Conservation (phyloP, 2,113 vertebrate species). For the Agelaius tricolor region DNA sequence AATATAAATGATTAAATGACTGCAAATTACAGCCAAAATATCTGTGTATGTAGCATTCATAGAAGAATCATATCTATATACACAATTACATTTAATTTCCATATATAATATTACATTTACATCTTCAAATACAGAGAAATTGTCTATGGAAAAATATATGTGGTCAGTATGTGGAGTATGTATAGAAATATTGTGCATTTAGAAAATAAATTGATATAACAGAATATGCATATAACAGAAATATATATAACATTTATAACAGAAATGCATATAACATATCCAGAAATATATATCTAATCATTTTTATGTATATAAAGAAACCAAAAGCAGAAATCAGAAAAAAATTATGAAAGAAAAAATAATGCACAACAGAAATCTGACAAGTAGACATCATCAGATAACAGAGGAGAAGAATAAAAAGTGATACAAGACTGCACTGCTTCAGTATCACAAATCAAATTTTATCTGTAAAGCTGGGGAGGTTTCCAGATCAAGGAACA, state of each 20-base stretch:
- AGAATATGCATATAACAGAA: neutral
- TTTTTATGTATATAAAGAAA: neutral
- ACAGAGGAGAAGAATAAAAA: neutral
- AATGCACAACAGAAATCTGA: neutral
- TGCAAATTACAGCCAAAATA: neutral
- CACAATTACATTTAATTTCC: neutral
- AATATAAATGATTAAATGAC: neutral
- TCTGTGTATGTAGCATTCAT: neutral
- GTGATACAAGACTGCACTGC: neutral
- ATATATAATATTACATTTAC: neutral
- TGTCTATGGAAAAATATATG: neutral
- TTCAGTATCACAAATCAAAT: neutral
- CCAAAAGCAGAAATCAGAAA: neutral
- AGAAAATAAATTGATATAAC: neutral
- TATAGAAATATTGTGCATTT: neutral
- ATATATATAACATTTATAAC: too few species aligned
- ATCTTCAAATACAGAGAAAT: neutral
- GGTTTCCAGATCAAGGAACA: neutral
- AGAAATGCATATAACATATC: neutral
- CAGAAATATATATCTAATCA: neutral
- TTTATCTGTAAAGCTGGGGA: neutral
- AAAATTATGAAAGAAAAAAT: neutral
- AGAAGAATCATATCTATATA: neutral
- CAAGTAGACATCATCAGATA: neutral
- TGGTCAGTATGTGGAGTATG: neutral